phyloP scores from a whole-genome alignment of 2,797 vertebrate genomes.

The Crenichthys baileyi region DNA sequence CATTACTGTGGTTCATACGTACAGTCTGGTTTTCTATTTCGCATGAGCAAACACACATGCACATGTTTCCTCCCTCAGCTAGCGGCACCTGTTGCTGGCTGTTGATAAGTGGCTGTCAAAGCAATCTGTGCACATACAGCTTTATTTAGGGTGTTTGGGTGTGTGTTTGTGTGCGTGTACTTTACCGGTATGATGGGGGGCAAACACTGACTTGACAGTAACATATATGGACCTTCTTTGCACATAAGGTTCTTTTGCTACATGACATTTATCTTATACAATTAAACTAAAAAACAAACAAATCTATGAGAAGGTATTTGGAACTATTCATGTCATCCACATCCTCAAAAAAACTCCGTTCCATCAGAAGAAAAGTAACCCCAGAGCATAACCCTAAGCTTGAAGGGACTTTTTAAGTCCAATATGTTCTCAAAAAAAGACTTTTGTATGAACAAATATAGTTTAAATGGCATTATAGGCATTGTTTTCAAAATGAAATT shows the following conservation, averaged over 20 bases:
- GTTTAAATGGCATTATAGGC: no score
- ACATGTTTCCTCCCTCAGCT: constrained; percentile 15
- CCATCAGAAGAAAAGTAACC: no score
- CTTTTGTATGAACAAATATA: no score
- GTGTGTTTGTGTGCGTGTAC: background rate
- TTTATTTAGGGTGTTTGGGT: constrained; percentile 17
- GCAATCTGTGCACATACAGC: constrained; percentile 18
- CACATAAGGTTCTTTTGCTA: background rate
- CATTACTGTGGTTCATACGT: constrained; percentile 39
- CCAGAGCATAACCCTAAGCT: no score
- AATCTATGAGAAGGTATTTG: no score
- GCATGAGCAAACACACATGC: constrained; percentile 21
- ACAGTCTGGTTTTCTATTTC: constrained; percentile 51
- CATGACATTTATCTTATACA: background rate
- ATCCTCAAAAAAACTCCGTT: no score
- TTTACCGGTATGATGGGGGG: background rate
- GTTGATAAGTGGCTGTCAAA: constrained; percentile 46
- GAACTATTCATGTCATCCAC: no score
- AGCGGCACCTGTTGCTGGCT: constrained; percentile 69
- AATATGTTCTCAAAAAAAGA: no score
- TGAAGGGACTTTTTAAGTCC: no score
- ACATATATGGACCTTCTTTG: background rate
- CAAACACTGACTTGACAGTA: background rate
- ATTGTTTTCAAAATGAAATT: background rate
- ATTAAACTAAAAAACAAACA: background rate